Conservation (phyloP, 2,797 vertebrate species). For the Bradypus variegatus region DNA sequence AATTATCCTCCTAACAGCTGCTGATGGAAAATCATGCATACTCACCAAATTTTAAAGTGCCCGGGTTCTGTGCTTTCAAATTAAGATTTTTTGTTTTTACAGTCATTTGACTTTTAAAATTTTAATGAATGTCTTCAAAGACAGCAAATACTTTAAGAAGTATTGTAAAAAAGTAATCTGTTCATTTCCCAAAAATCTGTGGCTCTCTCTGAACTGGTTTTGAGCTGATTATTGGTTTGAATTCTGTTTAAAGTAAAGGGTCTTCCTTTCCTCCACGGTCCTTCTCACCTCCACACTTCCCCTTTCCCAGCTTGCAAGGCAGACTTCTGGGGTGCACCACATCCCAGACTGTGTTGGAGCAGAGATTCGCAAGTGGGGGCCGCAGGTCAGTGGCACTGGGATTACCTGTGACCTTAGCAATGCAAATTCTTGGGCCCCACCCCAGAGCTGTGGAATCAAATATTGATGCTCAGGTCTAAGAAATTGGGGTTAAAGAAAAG, state of each 20-base stretch:
- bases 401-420: neutral
- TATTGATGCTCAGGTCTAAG: neutral
- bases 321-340: neutral
- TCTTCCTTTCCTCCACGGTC: neutral
- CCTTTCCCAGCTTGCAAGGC: neutral
- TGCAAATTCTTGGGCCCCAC: neutral
- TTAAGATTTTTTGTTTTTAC: slow-evolving; percentile 57
- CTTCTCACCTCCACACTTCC: neutral
- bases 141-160: slow-evolving; percentile 48
- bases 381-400: neutral
- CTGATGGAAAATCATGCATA: slow-evolving; percentile 59
- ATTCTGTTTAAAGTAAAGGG: neutral
- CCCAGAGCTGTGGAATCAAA: neutral
- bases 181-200: slow-evolving; percentile 26
- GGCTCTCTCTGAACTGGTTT: neutral
- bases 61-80: slow-evolving; percentile 56
- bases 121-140: slow-evolving; percentile 52
- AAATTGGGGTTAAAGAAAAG: neutral
- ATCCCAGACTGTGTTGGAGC: neutral
- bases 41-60: slow-evolving; percentile 68
- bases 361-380: neutral
- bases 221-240: neutral
- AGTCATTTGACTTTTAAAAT: slow-evolving; percentile 66
- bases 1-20: slow-evolving; percentile 71
- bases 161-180: slow-evolving; percentile 38